These are phyloP conservation scores for Phenganax subtilis DNA, from an alignment of 92 coral and sea anemone species.

Conservation along the genomic window DNA sequence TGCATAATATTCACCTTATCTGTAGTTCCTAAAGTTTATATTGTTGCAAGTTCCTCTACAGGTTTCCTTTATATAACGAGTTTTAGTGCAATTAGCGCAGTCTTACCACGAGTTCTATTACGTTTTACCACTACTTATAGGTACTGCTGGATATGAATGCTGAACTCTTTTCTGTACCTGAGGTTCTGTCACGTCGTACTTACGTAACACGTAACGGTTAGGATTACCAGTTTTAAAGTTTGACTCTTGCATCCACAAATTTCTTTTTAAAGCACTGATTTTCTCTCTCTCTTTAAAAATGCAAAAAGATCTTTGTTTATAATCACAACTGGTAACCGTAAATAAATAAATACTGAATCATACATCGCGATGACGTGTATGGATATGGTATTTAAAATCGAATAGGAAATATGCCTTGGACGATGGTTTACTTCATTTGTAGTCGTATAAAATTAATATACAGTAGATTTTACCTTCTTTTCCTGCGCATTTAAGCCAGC, in stretches of 20 bases:
- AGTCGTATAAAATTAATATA: not conserved
- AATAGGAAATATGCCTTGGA: no score
- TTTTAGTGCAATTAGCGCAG: no score
- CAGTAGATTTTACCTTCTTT: slow-evolving; percentile 58
- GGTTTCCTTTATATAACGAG: no score
- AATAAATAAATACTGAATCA: not conserved
- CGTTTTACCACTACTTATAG: no score
- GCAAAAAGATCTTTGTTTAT: not conserved
- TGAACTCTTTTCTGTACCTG: slow-evolving; percentile 55
- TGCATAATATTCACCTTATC: no score
- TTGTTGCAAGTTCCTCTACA: no score
- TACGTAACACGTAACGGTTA: slow-evolving; percentile 72
- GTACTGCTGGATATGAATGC: slow-evolving; percentile 55
- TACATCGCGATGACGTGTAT: no score
- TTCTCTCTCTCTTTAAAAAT: not conserved
- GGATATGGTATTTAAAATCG: no score
- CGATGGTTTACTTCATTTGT: not conserved
- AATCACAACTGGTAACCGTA: not conserved
- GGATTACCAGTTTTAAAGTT: slow-evolving; percentile 73
- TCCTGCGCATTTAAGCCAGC: slow-evolving; percentile 96
- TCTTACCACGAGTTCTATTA: no score
- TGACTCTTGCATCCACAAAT: slow-evolving; percentile 61
- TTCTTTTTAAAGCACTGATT: slow-evolving; percentile 53
- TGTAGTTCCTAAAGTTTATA: no score
- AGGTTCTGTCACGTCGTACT: slow-evolving; percentile 45